A percentile compares a stretch with the other conserved stretches of the same genome.
These are phyloP conservation scores for Chloroclystis v-ata DNA, from an alignment of 2,888 invertebrate species.

Conservation along the genomic window DNA sequence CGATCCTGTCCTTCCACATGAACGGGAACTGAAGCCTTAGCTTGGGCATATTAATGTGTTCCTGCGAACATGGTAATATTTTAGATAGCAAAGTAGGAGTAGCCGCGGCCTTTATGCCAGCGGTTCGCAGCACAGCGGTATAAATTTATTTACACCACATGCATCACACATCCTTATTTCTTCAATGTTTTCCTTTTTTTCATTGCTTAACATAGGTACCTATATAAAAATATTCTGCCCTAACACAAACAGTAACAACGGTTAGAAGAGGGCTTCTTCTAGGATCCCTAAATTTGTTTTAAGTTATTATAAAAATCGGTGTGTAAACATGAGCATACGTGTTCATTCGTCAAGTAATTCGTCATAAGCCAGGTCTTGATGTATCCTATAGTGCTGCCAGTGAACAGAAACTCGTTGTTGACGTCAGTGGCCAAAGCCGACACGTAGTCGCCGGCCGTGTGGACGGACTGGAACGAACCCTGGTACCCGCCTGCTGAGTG, in stretches of 20 bases:
- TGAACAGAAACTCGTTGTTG: constrained; percentile 84
- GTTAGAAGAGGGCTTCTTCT: too few species aligned
- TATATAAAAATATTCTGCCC: too few species aligned
- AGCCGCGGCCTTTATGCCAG: too few species aligned
- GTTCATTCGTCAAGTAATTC: constrained; percentile 79
- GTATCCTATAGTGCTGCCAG: constrained; percentile 85
- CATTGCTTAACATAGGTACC: too few species aligned
- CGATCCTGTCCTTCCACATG: constrained; percentile 81
- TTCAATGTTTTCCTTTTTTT: too few species aligned
- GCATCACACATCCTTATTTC: constrained; percentile 52
- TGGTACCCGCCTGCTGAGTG: constrained; percentile 85
- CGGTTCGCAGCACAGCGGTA: too few species aligned
- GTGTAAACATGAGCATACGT: too few species aligned
- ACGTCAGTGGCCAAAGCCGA: constrained; percentile 84
- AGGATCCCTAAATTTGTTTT: too few species aligned
- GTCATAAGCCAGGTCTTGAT: constrained; percentile 88
- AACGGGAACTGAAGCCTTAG: constrained; percentile 85
- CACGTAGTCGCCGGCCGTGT: constrained; percentile 81
- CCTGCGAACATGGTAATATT: constrained; percentile 38
- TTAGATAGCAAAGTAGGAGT: too few species aligned
- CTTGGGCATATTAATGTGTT: constrained; percentile 78
- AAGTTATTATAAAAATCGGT: too few species aligned
- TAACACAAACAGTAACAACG: too few species aligned
- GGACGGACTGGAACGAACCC: constrained; percentile 83
- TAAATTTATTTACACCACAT: too few species aligned